Evolutionary conservation across 2,113 vertebrate genomes (phyloP).

Genomic region (Pseudorasbora parva): DNA sequence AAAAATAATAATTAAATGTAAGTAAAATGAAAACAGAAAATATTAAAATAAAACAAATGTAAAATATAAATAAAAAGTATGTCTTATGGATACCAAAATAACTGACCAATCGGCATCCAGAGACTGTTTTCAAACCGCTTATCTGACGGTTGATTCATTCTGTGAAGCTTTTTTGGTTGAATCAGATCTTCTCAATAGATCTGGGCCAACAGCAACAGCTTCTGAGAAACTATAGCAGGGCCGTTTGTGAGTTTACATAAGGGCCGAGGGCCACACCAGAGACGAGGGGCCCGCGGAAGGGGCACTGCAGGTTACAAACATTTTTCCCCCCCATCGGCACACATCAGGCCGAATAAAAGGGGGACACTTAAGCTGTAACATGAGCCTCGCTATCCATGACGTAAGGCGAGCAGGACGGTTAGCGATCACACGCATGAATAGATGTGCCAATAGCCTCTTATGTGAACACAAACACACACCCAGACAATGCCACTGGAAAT

Average conservation of each 20-base stretch:
- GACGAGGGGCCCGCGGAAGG: slow-evolving; percentile 13
- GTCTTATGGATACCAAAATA: not conserved
- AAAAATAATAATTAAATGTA: no score
- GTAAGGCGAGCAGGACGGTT: slow-evolving; percentile 72
- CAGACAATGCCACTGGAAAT: slow-evolving; percentile 28
- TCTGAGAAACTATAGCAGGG: not conserved
- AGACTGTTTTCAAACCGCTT: not conserved
- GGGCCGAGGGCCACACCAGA: not conserved
- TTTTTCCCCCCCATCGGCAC: not conserved
- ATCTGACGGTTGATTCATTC: not conserved
- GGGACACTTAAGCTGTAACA: slow-evolving; percentile 63
- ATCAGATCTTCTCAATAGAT: not conserved
- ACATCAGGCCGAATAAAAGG: slow-evolving; percentile 24
- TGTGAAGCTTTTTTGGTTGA: not conserved
- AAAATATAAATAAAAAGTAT: not conserved
- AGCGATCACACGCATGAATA: slow-evolving; percentile 75
- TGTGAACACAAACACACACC: slow-evolving; percentile 59
- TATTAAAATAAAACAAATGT: no score
- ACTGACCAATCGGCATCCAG: not conserved
- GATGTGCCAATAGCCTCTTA: slow-evolving; percentile 63
- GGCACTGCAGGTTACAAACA: slow-evolving; percentile 46
- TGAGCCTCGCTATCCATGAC: slow-evolving; percentile 66
- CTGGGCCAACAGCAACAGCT: not conserved
- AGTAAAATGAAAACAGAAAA: no score
- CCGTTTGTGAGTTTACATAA: slow-evolving; percentile 29